Percentiles rank a stretch among this genome's conserved stretches.
Evolutionary conservation across 2,888 invertebrate genomes (phyloP).

Genomic region (Mongoloraphidia duomilia): DNA sequence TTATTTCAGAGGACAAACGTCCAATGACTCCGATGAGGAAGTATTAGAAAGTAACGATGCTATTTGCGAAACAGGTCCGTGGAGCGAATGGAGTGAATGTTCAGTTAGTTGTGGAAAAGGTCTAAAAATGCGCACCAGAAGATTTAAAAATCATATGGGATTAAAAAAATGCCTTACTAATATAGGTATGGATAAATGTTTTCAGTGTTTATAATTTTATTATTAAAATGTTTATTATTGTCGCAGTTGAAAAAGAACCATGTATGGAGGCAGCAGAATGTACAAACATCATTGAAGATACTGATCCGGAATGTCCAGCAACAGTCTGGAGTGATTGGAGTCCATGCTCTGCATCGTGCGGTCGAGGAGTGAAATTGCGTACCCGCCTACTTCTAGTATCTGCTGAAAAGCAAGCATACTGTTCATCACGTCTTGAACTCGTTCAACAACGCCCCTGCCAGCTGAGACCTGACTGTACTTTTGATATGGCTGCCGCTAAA

Average conservation of each 20-base stretch:
- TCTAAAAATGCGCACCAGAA: conserved; percentile 56
- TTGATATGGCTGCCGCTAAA: conserved; percentile 63
- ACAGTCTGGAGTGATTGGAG: conserved; percentile 87
- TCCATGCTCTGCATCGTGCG: conserved; percentile 80
- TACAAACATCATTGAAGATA: conserved; percentile 35
- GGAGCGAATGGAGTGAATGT: conserved; percentile 77
- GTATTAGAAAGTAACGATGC: conserved; percentile 22
- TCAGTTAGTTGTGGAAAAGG: conserved; percentile 75
- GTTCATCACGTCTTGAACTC: conserved; percentile 52
- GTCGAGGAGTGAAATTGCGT: conserved; percentile 59
- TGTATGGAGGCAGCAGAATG: conserved; percentile 60
- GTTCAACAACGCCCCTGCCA: conserved; percentile 61
- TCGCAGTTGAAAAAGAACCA: conserved; percentile 60
- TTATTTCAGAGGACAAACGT: conserved; percentile 13
- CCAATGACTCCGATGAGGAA: conserved; percentile 20
- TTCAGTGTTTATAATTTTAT: background rate
- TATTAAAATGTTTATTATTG: conserved; percentile 5
- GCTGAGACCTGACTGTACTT: conserved; percentile 49
- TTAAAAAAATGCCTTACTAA: conserved; percentile 65
- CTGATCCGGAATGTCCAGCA: conserved; percentile 58
- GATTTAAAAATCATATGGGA: conserved; percentile 60
- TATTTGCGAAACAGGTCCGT: conserved; percentile 52
- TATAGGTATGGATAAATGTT: conserved; percentile 29
- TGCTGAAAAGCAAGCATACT: conserved; percentile 46
- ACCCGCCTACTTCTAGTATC: conserved; percentile 57